Percentiles rank a stretch among this genome's conserved stretches.
These are phyloP conservation scores for Ageneiosus marmoratus DNA, from an alignment of 2,113 vertebrate genomes.

Conservation along the genomic window DNA sequence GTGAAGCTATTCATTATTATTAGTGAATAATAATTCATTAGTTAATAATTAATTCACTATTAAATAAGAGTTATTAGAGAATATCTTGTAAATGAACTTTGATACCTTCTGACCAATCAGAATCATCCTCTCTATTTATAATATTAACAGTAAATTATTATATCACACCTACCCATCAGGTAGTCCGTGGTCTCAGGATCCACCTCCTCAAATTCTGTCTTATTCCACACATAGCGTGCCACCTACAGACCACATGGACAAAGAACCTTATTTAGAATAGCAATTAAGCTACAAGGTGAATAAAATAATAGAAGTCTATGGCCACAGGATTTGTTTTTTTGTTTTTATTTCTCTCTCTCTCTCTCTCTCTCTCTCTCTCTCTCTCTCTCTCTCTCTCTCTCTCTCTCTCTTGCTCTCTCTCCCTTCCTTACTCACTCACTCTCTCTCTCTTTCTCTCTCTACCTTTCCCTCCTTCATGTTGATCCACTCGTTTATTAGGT, in stretches of 20 bases:
- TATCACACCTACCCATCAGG: conserved; percentile 70
- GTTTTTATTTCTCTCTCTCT: too few species aligned
- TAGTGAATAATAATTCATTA: too few species aligned
- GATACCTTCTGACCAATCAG: background rate
- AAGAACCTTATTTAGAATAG: background rate
- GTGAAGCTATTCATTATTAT: too few species aligned
- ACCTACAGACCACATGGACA: conserved; percentile 57
- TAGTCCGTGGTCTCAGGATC: conserved; percentile 73
- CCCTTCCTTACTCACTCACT: background rate
- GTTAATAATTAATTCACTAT: too few species aligned
- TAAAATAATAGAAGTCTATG: background rate
- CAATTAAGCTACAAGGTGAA: background rate
- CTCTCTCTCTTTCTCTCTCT: background rate
- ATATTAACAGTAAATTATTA: background rate
- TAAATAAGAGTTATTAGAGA: too few species aligned
- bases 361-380: background rate
- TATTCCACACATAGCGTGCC: conserved; percentile 75
- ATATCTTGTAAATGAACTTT: too few species aligned
- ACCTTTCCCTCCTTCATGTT: conserved; percentile 72
- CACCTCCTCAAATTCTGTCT: conserved; percentile 67
- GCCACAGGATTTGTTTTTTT: too few species aligned
- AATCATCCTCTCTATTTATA: background rate
- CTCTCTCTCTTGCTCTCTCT: background rate
- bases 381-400: background rate
- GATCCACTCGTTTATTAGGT: conserved; percentile 73